These are phyloP conservation scores for Fratercula arctica DNA, from an alignment of 2,797 vertebrate species.

Conservation along the genomic window DNA sequence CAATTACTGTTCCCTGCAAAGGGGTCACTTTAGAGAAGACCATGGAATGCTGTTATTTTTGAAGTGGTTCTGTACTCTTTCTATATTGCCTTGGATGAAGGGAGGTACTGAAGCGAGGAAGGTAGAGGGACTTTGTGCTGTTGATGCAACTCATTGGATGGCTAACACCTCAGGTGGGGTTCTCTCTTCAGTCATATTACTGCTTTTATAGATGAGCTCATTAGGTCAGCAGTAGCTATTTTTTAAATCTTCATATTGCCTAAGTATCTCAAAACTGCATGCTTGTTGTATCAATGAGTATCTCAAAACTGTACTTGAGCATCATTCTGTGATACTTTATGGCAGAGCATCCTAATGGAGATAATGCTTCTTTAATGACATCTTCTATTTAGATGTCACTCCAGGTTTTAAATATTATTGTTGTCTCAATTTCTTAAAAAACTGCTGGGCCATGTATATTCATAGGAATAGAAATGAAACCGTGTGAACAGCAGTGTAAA, in stretches of 20 bases:
- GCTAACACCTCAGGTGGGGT: background rate
- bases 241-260: background rate
- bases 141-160: background rate
- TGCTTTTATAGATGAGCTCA: background rate
- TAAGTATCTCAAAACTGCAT: background rate
- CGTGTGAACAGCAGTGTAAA: background rate
- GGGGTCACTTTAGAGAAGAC: conserved; percentile 37
- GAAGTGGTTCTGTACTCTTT: background rate
- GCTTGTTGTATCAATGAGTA: background rate
- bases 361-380: background rate
- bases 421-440: background rate
- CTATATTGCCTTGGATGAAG: background rate
- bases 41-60: conserved; percentile 8
- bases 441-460: background rate
- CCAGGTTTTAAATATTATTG: background rate
- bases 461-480: background rate
- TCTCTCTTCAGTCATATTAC: background rate
- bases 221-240: background rate
- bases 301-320: background rate
- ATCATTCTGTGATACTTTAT: background rate
- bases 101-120: background rate
- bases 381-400: background rate
- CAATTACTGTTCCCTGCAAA: conserved; percentile 42
- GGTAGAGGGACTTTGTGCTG: background rate
- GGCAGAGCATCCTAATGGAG: background rate